Conservation (phyloP, 2,113 vertebrate species). For the Oenanthe melanoleuca region DNA sequence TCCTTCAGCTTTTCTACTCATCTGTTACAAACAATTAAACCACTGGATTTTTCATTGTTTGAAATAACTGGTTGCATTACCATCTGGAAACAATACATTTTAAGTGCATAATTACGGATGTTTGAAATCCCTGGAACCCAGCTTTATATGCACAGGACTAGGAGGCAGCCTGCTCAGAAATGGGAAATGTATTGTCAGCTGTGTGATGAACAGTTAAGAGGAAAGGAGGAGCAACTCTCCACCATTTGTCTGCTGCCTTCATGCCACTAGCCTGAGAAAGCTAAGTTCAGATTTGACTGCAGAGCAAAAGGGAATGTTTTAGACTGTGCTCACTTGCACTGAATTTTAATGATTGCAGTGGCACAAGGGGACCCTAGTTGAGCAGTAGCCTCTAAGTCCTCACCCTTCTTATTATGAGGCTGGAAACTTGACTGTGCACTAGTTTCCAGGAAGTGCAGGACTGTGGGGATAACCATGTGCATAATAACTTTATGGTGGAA, state of each 20-base stretch:
- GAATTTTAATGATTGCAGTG: not conserved
- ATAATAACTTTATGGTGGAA: not conserved
- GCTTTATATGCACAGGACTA: not conserved
- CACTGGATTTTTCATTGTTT: conserved; percentile 64
- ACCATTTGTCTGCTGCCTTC: not conserved
- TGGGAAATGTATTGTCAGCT: not conserved
- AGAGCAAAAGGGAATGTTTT: not conserved
- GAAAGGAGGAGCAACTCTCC: not conserved
- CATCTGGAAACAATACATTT: conserved; percentile 68
- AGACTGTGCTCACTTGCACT: not conserved
- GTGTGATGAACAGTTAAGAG: not conserved
- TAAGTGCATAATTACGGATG: conserved; percentile 38
- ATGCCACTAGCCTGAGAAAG: not conserved
- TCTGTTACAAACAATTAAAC: conserved; percentile 51
- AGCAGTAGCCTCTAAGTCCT: not conserved
- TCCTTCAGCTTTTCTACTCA: not conserved
- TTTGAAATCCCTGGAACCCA: conserved; percentile 33
- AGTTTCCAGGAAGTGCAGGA: not conserved
- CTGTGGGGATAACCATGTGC: not conserved
- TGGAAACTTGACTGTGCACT: not conserved
- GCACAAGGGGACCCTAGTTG: not conserved
- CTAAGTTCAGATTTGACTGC: not conserved
- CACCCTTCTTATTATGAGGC: not conserved
- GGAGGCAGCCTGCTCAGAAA: not conserved
- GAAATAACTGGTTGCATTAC: conserved; percentile 65